Base-by-base conservation (phyloP, 2,113 vertebrate species). In the Anolis sagrei region DNA sequence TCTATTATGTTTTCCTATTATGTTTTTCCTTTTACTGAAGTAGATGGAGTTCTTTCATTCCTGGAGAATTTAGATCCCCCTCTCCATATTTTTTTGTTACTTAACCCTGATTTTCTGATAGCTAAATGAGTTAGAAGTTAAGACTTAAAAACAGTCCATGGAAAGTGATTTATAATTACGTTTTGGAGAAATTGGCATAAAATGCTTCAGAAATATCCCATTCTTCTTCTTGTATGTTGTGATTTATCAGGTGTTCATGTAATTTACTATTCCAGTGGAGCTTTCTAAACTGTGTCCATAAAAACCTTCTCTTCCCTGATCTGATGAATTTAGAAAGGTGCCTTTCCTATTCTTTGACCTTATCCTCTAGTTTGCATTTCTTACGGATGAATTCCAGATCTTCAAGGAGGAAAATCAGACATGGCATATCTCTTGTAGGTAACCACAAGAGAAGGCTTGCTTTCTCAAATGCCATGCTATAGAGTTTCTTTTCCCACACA, bases 401-500 rank as follows among this genome's bases (percentile, higher is more conserved):
- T 51, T 51, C 2, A 81, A 48, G 48, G 44, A 81, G 32, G 18
- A 51, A 69, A 51, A 81, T 70, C 10, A 81, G 66, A 81, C 44
- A 81, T 54, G 10, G 48, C 44, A 54, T 70, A 81, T 48, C n/a
- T 51, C n/a, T 81, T 81, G 11, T 21, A 81, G 44, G 69, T 81
- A 70, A 70, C 66, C 64, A 54, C 48, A 70, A 27, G 76, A 36
- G 76, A 78, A 61, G 32, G 21, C 21, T 23, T 39, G 11, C n/a
- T 51, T 29, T 51, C 48, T 81, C 48, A 70, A 69, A 81, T 69
- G 80, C n/a, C 66, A 70, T 51, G 32, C 44, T 51, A 25, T 51
- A 68, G 23, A 21, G 21, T 70, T 32, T 51, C 48, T 16, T 34
- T 78, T 34, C 76, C 76, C 7, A n/a, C n/a, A 54, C 10, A 81